Base-by-base conservation (phyloP, 2,888 invertebrate species). In the Nemurella pictetii region DNA sequence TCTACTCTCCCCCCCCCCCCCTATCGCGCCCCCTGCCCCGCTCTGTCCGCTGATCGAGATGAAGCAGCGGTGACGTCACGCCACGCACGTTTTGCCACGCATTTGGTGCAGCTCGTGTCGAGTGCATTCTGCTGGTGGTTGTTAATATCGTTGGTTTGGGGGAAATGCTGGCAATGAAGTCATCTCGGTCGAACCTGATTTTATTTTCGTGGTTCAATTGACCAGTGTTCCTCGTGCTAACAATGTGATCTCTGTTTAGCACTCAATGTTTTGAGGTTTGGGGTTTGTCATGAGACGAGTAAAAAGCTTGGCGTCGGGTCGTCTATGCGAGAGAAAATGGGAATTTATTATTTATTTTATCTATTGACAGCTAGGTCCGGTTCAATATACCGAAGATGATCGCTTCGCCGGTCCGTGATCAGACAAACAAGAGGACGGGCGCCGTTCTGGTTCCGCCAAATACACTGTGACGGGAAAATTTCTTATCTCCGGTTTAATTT, bases 31-130 rank as follows among this genome's bases (percentile, higher is more conserved):
- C 26, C 75, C 0, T 28, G 7, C 28, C 9, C 9, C n/a, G 27
- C 28, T 28, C 75, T n/a, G 3, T 28, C 75, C 26, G 2, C 27
- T 9, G 15, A 27, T 25, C 28, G 12, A 3, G 55, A 55, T 55
- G 55, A 12, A 2, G 55, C 27, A n/a, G 9, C 75, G 29, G 36
- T 81, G 80, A 81, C 80, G 80, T 81, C 32, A 81, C 36, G 35
- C 26, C 7, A 25, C 25, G 80, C 29, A 25, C 30, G 35, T 35
- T 75, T 9, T n/a, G n/a, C 9, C 28, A 28, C 55, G 55, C 55
- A 55, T 55, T 15, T 15, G 1, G 55, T 55, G 1, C 55, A 12
- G 3, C 32, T 55, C 20, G 55, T 12, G 9, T 3, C 20, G 55
- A 55, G 55, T 55, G 55, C 55, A 20, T 55, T 55, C 12, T 55